Evolutionary conservation across 2,797 vertebrate genomes (phyloP).

Genomic region (Eulemur coronatus): DNA sequence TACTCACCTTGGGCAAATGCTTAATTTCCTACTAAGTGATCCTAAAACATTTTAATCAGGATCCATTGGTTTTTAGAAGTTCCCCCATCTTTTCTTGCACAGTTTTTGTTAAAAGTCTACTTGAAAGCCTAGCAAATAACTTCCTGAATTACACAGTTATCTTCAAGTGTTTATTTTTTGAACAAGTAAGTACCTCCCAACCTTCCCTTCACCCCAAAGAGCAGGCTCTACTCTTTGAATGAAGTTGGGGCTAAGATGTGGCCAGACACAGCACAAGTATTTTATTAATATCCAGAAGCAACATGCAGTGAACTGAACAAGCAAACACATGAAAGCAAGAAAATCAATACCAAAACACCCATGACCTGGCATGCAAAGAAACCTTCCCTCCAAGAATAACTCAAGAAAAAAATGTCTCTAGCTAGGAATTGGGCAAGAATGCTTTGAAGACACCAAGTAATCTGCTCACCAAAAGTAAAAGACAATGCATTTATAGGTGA

Average conservation of each 20-base stretch:
- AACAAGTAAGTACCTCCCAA: conserved; percentile 22
- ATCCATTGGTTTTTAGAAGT: conserved; percentile 37
- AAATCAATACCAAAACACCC: conserved; percentile 72
- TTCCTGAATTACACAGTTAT: not conserved
- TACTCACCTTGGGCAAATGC: conserved; percentile 70
- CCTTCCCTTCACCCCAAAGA: not conserved
- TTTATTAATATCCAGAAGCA: conserved; percentile 57
- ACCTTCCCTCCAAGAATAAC: conserved; percentile 61
- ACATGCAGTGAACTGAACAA: conserved; percentile 58
- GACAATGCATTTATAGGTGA: conserved; percentile 51
- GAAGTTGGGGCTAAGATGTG: conserved; percentile 22
- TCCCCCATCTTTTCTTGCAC: not conserved
- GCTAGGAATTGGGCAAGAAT: conserved; percentile 51
- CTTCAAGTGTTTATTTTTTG: conserved; percentile 39
- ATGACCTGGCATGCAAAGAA: conserved; percentile 62
- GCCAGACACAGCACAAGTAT: not conserved
- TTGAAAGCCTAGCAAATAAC: not conserved
- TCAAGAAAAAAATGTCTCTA: conserved; percentile 69
- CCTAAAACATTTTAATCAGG: conserved; percentile 45
- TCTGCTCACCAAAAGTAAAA: conserved; percentile 48
- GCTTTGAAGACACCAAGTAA: conserved; percentile 66
- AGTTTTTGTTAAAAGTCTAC: conserved; percentile 17
- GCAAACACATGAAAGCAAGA: conserved; percentile 55
- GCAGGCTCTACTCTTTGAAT: not conserved
- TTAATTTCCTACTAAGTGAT: conserved; percentile 59